These are phyloP conservation scores for Dinocampus coccinellae DNA, from an alignment of 2,888 invertebrate genomes.

Conservation along the genomic window DNA sequence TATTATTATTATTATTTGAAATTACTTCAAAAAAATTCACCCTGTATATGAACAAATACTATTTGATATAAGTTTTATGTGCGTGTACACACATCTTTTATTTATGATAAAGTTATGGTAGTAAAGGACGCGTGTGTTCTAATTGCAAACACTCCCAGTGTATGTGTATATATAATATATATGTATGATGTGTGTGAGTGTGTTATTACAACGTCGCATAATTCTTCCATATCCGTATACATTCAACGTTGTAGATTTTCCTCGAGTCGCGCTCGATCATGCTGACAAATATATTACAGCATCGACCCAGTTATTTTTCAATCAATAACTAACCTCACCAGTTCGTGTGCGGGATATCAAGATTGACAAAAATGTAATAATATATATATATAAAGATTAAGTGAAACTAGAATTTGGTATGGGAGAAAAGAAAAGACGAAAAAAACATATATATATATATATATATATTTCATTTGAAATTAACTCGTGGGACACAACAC, in stretches of 20 bases:
- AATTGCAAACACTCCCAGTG: neutral
- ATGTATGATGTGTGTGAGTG: neutral
- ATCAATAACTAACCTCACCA: neutral
- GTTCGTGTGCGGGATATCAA: neutral
- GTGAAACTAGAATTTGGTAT: neutral
- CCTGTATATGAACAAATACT: too few relatives aligned
- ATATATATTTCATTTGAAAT: neutral
- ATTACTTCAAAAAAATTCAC: too few relatives aligned
- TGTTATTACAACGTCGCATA: conserved; percentile 8
- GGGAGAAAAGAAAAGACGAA: neutral
- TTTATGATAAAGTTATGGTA: too few relatives aligned
- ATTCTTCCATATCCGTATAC: conserved; percentile 13
- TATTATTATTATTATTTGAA: too few relatives aligned
- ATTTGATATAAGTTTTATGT: too few relatives aligned
- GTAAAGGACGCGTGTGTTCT: neutral
- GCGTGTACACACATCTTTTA: too few relatives aligned
- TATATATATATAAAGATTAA: neutral
- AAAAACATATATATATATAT: too few relatives aligned
- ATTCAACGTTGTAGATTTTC: neutral
- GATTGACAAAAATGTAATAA: neutral
- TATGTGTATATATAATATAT: neutral
- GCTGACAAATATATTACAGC: conserved; percentile 1
- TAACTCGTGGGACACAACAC: neutral
- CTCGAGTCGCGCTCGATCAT: conserved; percentile 11
- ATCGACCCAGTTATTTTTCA: conserved; percentile 3